Evolutionary conservation across 2,888 invertebrate species (phyloP), one percentile per base, ranked within the genome.

Genomic region (Bellardia bayeri): DNA sequence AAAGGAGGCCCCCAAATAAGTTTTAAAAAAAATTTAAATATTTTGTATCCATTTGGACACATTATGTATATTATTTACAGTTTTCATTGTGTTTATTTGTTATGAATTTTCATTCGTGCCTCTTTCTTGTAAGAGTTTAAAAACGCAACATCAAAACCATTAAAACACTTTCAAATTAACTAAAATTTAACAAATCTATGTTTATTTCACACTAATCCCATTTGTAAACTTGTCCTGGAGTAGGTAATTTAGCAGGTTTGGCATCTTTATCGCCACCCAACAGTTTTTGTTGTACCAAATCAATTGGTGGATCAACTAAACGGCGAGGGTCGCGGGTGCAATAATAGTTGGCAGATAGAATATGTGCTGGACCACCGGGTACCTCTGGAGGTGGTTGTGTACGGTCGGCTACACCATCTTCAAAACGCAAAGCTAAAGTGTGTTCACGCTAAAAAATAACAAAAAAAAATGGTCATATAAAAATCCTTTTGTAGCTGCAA

Each of bases 271-370:
- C 93, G 63, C 89, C 89, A 69, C 89, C 83, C 58, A 91, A 82
- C n/a, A 90, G 86, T 76, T 90, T 88, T 51, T 90, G 89, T 74
- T 90, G 89, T 11, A 90, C 90, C 85, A 91, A 89, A 84, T 93
- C 92, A 64, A 93, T 91, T 72, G 94, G 94, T 7, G 93, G 94
- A 37, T 87, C 86, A 0, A 97, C 97, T 81, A 97, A 96, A 81
- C 98, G 95, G 72, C 99, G 95, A 0, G 95, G 97, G 94, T 99
- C 99, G 82, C 98, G 95, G 0, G 94, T 93, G 91, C 94, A 97
- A 91, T 99, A 99, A 93, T 98, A 98, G 93, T 98, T 98, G 68
- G 95, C 95, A 14, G 96, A 95, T 86, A 97, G 94, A 92, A 95
- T 95, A 93, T 97, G 97, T 45, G 96, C 94, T 2, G 97, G 96